Base-by-base conservation (phyloP, 2,888 invertebrate genomes). In the Thymelicus acteon region DNA sequence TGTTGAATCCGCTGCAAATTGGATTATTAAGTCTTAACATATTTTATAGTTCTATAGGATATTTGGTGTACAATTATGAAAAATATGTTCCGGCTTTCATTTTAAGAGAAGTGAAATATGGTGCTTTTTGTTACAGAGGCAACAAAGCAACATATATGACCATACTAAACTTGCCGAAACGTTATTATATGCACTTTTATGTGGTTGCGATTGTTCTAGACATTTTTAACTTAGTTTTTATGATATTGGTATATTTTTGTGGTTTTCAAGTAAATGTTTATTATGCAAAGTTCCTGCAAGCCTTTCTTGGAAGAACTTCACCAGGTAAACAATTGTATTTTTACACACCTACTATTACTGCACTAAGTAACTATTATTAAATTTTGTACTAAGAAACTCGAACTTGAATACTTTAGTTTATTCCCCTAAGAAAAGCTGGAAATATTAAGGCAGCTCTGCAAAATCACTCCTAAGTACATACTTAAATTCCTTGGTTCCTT, bases 11-110 rank as follows among this genome's bases (percentile, higher is more conserved):
- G n/a, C 15, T 49, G 2, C 49, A 49, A 15, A 49, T 49, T 4
- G 49, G 49, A 49, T 15, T 49, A n/a, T 49, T 49, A n/a, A 49
- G 49, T 49, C n/a, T 49, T 4, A 49, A 6, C 49, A 0, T 15
- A 49, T 49, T 49, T 49, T 49, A 49, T 15, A 4, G 49, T 49
- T 2, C 15, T 15, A 0, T 49, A n/a, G 15, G n/a, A n/a, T 49
- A 49, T 49, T n/a, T 15, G n/a, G 49, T 49, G 49, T 49, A 49
- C 19, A 52, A 24, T 54, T 24, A 54, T 54, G 24, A 24, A 54
- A 8, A 54, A 54, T 10, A 10, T 10, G 24, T 54, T 0, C 24
- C 54, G 4, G 24, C 54, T 7, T 54, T 10, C 4, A 10, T 54
- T 54, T 54, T 54, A 7, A 54, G 54, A 24, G 54, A 10, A 8